Evolutionary conservation across 2,113 vertebrate genomes (phyloP).

Genomic region (Alethe diademata): DNA sequence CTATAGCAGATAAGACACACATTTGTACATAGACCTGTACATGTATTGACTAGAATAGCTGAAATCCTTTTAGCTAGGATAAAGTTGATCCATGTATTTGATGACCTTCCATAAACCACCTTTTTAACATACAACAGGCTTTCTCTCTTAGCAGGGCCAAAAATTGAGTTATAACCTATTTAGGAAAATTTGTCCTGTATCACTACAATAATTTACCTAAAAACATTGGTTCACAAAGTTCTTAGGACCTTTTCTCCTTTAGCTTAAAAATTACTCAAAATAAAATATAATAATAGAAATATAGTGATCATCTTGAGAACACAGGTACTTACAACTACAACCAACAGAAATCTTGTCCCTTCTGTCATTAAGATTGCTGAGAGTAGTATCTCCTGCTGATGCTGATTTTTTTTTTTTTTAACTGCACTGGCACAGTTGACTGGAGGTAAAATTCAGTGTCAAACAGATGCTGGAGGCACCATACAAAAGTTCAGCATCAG

Average conservation of each 20-base stretch:
- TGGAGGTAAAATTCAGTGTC: neutral
- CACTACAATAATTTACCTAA: neutral
- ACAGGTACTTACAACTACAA: neutral
- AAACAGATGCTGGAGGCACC: neutral
- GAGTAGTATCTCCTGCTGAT: neutral
- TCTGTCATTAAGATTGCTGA: neutral
- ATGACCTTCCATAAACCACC: neutral
- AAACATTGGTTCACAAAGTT: neutral
- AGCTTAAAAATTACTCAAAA: neutral
- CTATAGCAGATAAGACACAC: fast-evolving
- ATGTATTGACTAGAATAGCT: neutral
- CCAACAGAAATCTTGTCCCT: neutral
- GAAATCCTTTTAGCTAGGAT: neutral
- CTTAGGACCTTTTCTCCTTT: neutral
- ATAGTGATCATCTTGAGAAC: neutral
- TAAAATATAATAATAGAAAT: neutral
- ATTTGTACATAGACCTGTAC: neutral
- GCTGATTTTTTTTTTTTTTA: neutral
- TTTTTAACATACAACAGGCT: neutral
- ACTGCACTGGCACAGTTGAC: neutral
- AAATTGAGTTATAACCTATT: neutral
- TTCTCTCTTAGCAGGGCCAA: neutral
- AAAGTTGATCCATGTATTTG: neutral
- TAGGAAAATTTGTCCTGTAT: neutral
- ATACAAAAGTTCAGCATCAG: neutral